Evolutionary conservation across 2,113 vertebrate genomes (phyloP).

Genomic region (Apistogramma diplotaenia): DNA sequence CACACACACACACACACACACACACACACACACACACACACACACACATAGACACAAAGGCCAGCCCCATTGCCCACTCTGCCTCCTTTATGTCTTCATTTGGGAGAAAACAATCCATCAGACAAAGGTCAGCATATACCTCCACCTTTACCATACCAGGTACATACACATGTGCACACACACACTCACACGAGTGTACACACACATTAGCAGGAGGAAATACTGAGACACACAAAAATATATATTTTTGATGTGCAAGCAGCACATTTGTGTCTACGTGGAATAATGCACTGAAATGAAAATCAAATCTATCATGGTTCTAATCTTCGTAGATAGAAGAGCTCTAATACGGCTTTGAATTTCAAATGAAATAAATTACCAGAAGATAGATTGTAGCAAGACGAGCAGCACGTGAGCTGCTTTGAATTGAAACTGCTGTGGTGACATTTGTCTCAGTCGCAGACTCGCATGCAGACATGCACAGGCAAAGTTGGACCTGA

Average conservation of each 20-base stretch:
- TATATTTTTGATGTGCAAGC: background rate
- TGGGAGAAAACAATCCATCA: constrained; percentile 70
- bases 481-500: constrained; percentile 1
- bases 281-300: background rate
- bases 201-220: background rate
- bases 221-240: background rate
- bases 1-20: no score
- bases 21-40: constrained; percentile 15
- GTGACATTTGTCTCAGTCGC: background rate
- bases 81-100: constrained; percentile 62
- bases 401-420: background rate
- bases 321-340: background rate
- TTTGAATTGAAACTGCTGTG: background rate
- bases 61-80: constrained; percentile 4
- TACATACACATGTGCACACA: background rate
- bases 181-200: background rate
- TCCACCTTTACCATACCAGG: constrained; percentile 7
- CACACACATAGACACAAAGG: background rate
- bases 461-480: background rate
- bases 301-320: background rate
- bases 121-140: constrained; percentile 65
- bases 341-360: background rate
- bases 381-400: background rate
- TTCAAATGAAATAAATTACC: background rate
- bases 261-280: background rate